Evolutionary conservation across 2,113 vertebrate species (phyloP).

Genomic region (Gnathonemus longibarbis): DNA sequence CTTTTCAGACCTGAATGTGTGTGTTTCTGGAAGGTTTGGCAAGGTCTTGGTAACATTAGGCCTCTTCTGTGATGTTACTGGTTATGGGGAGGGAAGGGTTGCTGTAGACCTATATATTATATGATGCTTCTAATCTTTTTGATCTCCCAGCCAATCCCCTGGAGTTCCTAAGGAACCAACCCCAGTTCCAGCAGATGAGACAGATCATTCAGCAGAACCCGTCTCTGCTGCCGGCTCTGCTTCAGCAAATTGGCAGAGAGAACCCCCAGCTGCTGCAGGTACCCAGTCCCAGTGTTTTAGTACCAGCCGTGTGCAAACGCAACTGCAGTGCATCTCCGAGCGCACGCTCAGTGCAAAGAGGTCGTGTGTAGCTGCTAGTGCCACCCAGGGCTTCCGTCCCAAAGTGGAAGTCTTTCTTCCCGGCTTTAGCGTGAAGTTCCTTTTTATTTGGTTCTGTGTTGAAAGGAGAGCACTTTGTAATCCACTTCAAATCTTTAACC

Average conservation of each 20-base stretch:
- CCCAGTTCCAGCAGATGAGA: conserved; percentile 93
- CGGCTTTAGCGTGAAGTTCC: not conserved
- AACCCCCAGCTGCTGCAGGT: conserved; percentile 92
- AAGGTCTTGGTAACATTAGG: not conserved
- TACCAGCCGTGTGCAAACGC: not conserved
- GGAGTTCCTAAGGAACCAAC: conserved; percentile 88
- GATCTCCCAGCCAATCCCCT: conserved; percentile 74
- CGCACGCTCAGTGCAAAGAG: not conserved
- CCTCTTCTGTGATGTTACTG: not conserved
- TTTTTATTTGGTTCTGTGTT: not conserved
- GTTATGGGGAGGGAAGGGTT: not conserved
- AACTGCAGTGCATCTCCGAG: not conserved
- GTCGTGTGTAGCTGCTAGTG: not conserved
- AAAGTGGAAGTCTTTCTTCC: not conserved
- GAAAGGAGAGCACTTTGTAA: not conserved
- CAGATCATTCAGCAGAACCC: conserved; percentile 97
- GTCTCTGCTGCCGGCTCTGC: conserved; percentile 79
- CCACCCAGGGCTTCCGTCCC: not conserved
- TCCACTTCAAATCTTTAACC: not conserved
- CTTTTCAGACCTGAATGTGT: not conserved
- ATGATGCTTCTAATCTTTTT: not conserved
- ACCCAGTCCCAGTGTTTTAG: not conserved
- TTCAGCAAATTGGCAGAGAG: conserved; percentile 92
- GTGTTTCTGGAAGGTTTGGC: not conserved
- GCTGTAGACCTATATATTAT: not conserved